Percentiles rank a stretch among this genome's conserved stretches.
These are phyloP conservation scores for Apaloderma vittatum DNA, from an alignment of 2,113 vertebrate species.

Conservation along the genomic window DNA sequence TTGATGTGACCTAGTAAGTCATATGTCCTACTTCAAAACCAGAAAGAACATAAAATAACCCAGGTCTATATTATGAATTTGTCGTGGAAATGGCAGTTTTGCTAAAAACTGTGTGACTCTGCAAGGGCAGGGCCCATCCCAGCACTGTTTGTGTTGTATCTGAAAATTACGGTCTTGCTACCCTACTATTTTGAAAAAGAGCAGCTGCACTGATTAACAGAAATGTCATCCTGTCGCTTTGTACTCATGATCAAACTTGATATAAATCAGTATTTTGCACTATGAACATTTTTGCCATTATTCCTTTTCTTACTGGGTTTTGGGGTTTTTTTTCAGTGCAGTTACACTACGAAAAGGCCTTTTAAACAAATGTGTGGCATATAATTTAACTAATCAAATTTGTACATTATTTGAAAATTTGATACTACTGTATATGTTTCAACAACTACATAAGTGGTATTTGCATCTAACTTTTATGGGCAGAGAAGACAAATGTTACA, in stretches of 20 bases:
- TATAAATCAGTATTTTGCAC: neutral
- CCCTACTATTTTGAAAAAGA: neutral
- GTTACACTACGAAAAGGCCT: neutral
- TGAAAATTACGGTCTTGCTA: neutral
- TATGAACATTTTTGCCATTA: neutral
- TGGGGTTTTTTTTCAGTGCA: neutral
- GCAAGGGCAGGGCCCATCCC: neutral
- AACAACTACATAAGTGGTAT: neutral
- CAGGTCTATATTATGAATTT: neutral
- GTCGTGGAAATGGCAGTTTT: neutral
- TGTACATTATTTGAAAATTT: neutral
- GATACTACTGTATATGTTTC: neutral
- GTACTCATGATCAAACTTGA: neutral
- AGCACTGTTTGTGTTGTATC: neutral
- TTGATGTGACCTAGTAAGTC: neutral
- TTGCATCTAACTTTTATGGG: neutral
- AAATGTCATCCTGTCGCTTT: neutral
- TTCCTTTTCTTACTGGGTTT: neutral
- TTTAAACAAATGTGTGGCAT: neutral
- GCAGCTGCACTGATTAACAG: neutral
- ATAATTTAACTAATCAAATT: conserved; percentile 19
- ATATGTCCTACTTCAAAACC: neutral
- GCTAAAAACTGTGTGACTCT: neutral
- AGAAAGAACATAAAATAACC: conserved; percentile 6
- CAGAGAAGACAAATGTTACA: neutral